phyloP scores from a whole-genome alignment of 35 echinoderm and acorn worm species.

The Lytechinus pictus region DNA sequence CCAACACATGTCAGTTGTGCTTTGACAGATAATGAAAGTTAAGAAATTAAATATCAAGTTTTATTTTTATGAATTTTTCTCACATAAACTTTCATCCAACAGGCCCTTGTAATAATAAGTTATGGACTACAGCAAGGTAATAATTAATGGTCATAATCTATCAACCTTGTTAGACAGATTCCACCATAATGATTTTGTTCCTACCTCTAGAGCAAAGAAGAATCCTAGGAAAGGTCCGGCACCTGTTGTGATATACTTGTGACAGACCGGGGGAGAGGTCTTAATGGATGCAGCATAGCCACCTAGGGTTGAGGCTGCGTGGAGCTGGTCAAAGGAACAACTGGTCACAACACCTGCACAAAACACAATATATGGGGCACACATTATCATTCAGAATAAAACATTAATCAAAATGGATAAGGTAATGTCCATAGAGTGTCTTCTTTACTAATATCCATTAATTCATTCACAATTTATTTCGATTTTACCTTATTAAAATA shows the following conservation, averaged over 20 bases:
- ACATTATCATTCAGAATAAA: neutral
- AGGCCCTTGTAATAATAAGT: too few relatives aligned
- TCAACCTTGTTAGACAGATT: neutral
- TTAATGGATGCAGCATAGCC: constrained; percentile 87
- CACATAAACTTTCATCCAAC: too few relatives aligned
- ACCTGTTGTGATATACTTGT: constrained; percentile 86
- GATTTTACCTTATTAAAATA: too few relatives aligned
- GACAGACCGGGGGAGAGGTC: constrained; percentile 71
- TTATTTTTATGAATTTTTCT: too few relatives aligned
- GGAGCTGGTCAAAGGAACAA: constrained; percentile 98
- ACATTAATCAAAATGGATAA: neutral
- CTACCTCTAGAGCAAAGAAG: constrained; percentile 93
- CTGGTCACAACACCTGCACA: constrained; percentile 82
- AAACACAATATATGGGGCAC: neutral
- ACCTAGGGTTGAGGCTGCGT: constrained; percentile 80
- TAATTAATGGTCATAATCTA: too few relatives aligned
- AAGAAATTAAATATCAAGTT: too few relatives aligned
- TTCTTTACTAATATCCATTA: too few relatives aligned
- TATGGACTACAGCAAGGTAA: too few relatives aligned
- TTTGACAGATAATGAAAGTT: too few relatives aligned
- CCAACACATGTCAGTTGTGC: too few relatives aligned
- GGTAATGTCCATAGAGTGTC: too few relatives aligned
- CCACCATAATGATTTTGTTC: neutral
- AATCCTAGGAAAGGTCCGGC: constrained; percentile 92
- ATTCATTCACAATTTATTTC: too few relatives aligned